Evolutionary conservation across 2,888 invertebrate species (phyloP).

Genomic region (Teinopalpus imperialis): DNA sequence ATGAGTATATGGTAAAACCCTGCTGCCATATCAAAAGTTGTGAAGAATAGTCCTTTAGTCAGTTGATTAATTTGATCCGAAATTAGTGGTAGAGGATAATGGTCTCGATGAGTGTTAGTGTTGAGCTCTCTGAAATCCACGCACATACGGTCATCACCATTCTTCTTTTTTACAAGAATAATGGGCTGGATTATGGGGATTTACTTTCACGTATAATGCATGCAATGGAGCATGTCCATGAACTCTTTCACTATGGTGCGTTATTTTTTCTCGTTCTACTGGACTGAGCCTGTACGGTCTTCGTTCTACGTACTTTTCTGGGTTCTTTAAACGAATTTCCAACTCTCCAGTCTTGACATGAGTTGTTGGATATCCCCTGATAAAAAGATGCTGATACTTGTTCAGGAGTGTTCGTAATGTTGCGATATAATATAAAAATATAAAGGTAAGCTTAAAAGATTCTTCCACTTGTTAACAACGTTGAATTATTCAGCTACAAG

Average conservation of each 20-base stretch:
- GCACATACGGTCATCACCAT: background rate
- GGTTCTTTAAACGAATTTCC: too few species aligned
- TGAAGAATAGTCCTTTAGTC: background rate
- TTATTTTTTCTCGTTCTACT: too few species aligned
- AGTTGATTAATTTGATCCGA: slow-evolving; percentile 1
- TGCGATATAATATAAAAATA: too few species aligned
- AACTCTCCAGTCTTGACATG: background rate
- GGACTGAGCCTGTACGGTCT: background rate
- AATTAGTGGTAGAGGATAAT: slow-evolving; percentile 1
- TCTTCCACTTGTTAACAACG: too few species aligned
- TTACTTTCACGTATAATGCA: slow-evolving; percentile 9
- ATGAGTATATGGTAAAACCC: slow-evolving; percentile 1
- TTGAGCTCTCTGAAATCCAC: slow-evolving; percentile 1
- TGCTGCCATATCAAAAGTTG: background rate
- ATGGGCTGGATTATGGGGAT: slow-evolving; percentile 33
- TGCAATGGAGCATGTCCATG: background rate
- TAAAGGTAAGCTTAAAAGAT: too few species aligned
- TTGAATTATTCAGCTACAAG: too few species aligned
- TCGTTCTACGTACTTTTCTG: background rate
- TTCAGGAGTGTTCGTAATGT: background rate
- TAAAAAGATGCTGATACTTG: background rate
- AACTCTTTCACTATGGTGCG: background rate
- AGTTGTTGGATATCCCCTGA: background rate
- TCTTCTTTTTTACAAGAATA: background rate
- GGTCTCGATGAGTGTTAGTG: background rate